Evolutionary conservation across 2,113 vertebrate genomes (phyloP).

Genomic region (Seriola rivoliana): DNA sequence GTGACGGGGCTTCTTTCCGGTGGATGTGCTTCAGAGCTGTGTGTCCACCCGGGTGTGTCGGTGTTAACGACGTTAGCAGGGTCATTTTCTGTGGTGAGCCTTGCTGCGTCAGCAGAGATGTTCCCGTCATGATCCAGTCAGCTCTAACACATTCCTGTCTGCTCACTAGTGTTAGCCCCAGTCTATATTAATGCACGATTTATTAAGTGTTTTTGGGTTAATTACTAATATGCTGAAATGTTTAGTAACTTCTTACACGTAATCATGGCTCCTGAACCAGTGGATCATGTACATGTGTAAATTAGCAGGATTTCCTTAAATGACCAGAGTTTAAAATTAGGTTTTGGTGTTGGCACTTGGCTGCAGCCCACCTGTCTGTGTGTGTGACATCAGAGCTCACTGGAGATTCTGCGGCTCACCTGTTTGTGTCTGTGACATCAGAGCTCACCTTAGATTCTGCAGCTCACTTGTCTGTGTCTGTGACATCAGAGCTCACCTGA

Average conservation of each 20-base stretch:
- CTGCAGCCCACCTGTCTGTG: too few relatives aligned
- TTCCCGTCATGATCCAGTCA: neutral
- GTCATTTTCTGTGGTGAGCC: neutral
- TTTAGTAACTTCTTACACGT: too few relatives aligned
- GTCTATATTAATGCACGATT: neutral
- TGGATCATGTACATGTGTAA: neutral
- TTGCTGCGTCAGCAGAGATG: conserved; percentile 25
- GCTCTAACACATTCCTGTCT: neutral
- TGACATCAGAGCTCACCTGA: too few relatives aligned
- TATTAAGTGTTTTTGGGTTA: too few relatives aligned
- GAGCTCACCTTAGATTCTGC: too few relatives aligned
- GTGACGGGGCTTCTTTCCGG: neutral
- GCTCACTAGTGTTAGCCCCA: neutral
- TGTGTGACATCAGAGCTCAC: too few relatives aligned
- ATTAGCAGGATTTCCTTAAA: neutral
- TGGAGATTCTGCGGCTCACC: too few relatives aligned
- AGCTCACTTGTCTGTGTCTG: too few relatives aligned
- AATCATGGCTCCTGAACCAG: too few relatives aligned
- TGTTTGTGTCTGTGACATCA: too few relatives aligned
- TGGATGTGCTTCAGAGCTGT: neutral
- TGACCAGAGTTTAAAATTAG: neutral
- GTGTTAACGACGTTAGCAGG: neutral
- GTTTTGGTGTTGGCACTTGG: neutral
- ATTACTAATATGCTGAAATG: too few relatives aligned
- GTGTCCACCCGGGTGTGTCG: too few relatives aligned